phyloP scores from a whole-genome alignment of 2,888 invertebrate genomes.

The Microdon myrmicae region DNA sequence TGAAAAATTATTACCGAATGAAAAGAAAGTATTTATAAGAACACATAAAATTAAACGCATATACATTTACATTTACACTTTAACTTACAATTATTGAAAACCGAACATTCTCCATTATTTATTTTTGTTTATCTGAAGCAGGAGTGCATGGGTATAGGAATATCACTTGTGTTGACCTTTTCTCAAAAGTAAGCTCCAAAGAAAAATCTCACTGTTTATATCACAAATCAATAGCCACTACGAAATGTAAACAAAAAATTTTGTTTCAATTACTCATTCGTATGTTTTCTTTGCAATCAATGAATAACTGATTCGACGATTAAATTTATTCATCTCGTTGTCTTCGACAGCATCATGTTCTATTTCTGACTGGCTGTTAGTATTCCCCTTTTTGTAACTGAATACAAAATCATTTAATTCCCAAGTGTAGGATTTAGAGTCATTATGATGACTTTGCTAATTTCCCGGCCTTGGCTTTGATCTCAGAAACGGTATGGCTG shows the following conservation, averaged over 20 bases:
- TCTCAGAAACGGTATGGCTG: not conserved
- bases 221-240: constrained; percentile 24
- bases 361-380: constrained; percentile 29
- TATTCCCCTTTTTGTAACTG: constrained; percentile 8
- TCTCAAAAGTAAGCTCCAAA: constrained; percentile 7
- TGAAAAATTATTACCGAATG: too few relatives aligned
- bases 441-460: constrained; percentile 21
- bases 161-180: too few relatives aligned
- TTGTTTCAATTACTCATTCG: constrained; percentile 11
- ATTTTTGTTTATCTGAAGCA: too few relatives aligned
- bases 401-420: not conserved
- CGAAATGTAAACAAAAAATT: constrained; percentile 34
- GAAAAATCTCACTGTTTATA: constrained; percentile 24
- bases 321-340: constrained; percentile 28
- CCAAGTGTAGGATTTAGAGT: not conserved
- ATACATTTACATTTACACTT: not conserved
- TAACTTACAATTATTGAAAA: constrained; percentile 67
- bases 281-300: constrained; percentile 41
- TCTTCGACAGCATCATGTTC: constrained; percentile 25
- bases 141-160: too few relatives aligned
- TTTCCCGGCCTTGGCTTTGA: not conserved
- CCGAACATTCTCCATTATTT: constrained; percentile 64
- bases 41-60: not conserved
- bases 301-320: constrained; percentile 28
- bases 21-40: not conserved